Evolutionary conservation across 1,140 invertebrate species (phyloP).

Genomic region (Plectrocnemia conspersa): DNA sequence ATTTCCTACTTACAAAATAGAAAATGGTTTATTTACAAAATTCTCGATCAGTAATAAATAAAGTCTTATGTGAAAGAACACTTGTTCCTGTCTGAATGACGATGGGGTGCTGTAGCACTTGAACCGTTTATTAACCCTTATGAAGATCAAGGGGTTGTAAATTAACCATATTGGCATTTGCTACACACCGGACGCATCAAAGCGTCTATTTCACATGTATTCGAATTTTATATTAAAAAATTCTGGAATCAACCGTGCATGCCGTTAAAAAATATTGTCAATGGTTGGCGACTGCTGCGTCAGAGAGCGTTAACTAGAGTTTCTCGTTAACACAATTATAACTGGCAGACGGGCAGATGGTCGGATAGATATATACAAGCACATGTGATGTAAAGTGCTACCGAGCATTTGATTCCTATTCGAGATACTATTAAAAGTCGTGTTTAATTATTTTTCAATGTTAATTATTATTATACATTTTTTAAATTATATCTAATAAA

Average conservation of each 20-base stretch:
- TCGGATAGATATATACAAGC: no score
- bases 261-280: neutral
- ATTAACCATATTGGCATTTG: conserved; percentile 18
- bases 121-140: conserved; percentile 25
- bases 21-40: no score
- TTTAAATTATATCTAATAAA: no score
- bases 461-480: no score
- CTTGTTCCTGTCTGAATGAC: conserved; percentile 15
- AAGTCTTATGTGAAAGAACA: conserved; percentile 24
- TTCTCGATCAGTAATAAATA: no score
- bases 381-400: no score
- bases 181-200: neutral
- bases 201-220: neutral
- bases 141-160: conserved; percentile 23
- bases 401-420: no score
- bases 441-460: no score
- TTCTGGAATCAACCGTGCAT: neutral
- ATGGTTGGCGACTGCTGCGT: conserved; percentile 7
- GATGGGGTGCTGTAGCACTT: conserved; percentile 14
- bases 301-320: conserved; percentile 24
- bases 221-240: neutral
- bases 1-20: no score
- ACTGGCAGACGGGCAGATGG: conserved; percentile 17
- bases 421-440: no score
- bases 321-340: conserved; percentile 28